Evolutionary conservation across 2,797 vertebrate genomes (phyloP), one percentile per base, ranked within the genome.

Genomic region (Typhlichthys subterraneus): DNA sequence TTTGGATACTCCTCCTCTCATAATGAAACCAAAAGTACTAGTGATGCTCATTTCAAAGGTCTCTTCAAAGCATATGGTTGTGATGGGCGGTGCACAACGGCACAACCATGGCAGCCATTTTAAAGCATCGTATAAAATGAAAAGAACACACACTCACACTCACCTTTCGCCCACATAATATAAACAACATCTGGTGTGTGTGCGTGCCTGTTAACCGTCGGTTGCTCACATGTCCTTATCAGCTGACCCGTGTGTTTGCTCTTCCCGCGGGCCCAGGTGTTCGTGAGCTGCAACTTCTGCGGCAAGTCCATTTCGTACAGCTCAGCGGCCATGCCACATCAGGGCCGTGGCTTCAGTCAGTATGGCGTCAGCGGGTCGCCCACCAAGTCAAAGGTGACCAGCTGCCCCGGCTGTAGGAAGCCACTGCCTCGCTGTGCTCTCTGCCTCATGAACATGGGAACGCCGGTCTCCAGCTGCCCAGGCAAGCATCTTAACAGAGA

Each of bases 261-360:
- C 69, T 33, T 14, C 38, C 42, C 47, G 6, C 4, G 31, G 12
- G 46, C 53, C 49, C 85, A 99, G 97, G 97, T 99, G 79, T 99
- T 99, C 81, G 98, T 99, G 85, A 99, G 98, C 90, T 99, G 98
- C 90, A 99, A 99, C 92, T 99, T 99, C 89, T 99, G 98, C 53
- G 98, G 98, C 54, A 99, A 99, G 88, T 99, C 97, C 49, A 99
- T 99, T 86, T 99, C 98, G 33, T 99, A 97, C 89, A 98, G 97
- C 90, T 98, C 96, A 75, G 95, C 97, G 3, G 90, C 95, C 33
- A 91, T 97, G 60, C 97, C 97, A 56, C 98, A 99, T 73, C 98
- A 99, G 87, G 97, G 97, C 57, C 94, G 98, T 12, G 95, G 96
- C 23, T 99, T 99, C 80, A 97, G 96, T 88, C 97, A 99, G 48